Percentiles rank a stretch among this genome's conserved stretches.
Conservation (phyloP, 2,113 vertebrate species). For the Limanda limanda region DNA sequence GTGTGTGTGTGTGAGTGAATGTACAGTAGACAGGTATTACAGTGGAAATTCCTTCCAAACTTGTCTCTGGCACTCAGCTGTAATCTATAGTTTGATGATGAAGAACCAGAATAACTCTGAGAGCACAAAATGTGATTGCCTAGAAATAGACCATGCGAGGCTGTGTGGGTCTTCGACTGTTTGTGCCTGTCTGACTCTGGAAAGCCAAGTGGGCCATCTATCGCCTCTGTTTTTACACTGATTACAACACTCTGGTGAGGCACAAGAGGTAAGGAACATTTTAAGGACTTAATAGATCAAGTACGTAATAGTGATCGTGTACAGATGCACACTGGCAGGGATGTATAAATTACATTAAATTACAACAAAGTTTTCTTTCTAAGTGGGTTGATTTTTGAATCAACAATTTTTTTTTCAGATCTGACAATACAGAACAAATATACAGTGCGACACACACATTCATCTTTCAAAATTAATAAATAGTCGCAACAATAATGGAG, state of each 20-base stretch:
- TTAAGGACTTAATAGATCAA: too few species aligned
- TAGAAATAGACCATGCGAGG: constrained; percentile 76
- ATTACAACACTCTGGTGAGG: background rate
- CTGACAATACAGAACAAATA: too few species aligned
- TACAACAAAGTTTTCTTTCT: too few species aligned
- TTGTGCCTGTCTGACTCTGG: constrained; percentile 8
- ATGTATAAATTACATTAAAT: too few species aligned
- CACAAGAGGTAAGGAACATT: background rate
- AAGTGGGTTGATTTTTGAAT: too few species aligned
- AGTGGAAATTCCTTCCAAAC: constrained; percentile 57
- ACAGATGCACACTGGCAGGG: too few species aligned
- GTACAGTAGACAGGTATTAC: constrained; percentile 19
- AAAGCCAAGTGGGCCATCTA: background rate
- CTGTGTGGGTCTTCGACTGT: constrained; percentile 33
- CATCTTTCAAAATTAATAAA: too few species aligned
- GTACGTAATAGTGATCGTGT: too few species aligned
- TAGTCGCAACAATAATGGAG: too few species aligned
- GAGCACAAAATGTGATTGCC: constrained; percentile 67
- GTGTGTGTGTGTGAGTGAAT: constrained; percentile 21
- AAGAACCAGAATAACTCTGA: constrained; percentile 74
- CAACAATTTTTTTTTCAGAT: too few species aligned
- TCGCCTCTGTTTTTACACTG: background rate
- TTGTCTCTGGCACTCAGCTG: constrained; percentile 61
- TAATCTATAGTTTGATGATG: constrained; percentile 80
- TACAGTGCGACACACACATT: too few species aligned